Base-by-base conservation (phyloP, 2,888 invertebrate genomes). In the Stegana nigrithorax region DNA sequence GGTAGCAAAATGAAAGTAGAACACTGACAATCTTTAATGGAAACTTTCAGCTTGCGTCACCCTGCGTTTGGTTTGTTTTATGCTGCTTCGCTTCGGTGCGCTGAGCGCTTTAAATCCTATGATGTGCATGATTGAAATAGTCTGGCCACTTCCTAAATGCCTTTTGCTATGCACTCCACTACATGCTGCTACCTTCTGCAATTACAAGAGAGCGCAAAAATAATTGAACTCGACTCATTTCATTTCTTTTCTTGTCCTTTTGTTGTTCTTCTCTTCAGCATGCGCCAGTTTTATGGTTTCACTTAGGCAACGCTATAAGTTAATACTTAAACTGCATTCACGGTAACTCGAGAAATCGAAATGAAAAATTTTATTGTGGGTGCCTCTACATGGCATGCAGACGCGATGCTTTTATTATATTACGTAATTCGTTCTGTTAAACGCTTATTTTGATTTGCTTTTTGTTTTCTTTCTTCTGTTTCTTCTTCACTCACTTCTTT, bases 51-150 rank as follows among this genome's bases (percentile, higher is more conserved):
- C n/a, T n/a, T n/a, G n/a, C n/a, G n/a, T n/a, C n/a, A n/a, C n/a
- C n/a, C n/a, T n/a, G n/a, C n/a, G n/a, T n/a, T n/a, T n/a, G n/a
- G n/a, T n/a, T n/a, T n/a, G n/a, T n/a, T n/a, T n/a, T n/a, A n/a
- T n/a, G n/a, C n/a, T n/a, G n/a, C n/a, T n/a, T n/a, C n/a, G n/a
- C n/a, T n/a, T n/a, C n/a, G n/a, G n/a, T n/a, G n/a, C n/a, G n/a
- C n/a, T n/a, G n/a, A 39, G 17, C 17, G 39, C 17, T 39, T 39
- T 39, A n/a, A 55, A 55, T 19, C 53, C 53, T 36, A 36, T 55
- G 53, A 27, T 21, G 12, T 36, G 53, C 53, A 26, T 55, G 53
- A 55, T 39, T 39, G 39, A 39, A n/a, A 6, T n/a, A n/a, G n/a
- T n/a, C n/a, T n/a, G n/a, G 39, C 17, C 39, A 39, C 14, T 8